These are phyloP conservation scores for Patella pellucida DNA, from an alignment of 2,888 invertebrate genomes.

Conservation along the genomic window DNA sequence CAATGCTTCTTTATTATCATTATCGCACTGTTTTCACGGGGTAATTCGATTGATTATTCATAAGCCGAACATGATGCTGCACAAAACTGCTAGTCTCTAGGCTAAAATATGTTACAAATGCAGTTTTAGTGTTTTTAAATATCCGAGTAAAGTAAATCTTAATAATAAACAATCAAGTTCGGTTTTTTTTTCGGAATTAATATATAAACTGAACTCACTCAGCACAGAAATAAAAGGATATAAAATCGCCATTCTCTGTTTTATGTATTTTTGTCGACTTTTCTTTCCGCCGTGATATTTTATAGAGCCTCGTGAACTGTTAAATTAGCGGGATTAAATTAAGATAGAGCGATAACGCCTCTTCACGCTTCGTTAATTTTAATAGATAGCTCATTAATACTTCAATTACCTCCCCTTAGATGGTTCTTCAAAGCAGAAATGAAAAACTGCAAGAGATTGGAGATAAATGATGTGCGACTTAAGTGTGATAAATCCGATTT, in stretches of 20 bases:
- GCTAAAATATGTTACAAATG: too few relatives aligned
- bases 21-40: too few relatives aligned
- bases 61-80: too few relatives aligned
- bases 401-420: slow-evolving; percentile 10
- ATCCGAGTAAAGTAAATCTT: too few relatives aligned
- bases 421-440: neutral
- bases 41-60: too few relatives aligned
- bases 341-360: slow-evolving; percentile 9
- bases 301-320: neutral
- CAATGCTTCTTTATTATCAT: too few relatives aligned
- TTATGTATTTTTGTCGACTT: slow-evolving; percentile 3
- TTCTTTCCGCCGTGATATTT: neutral
- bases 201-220: neutral
- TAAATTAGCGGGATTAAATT: slow-evolving; percentile 10
- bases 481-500: too few relatives aligned
- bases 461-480: too few relatives aligned
- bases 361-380: slow-evolving; percentile 10
- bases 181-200: too few relatives aligned
- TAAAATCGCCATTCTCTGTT: neutral
- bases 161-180: too few relatives aligned
- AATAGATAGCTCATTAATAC: slow-evolving; percentile 11
- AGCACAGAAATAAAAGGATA: neutral
- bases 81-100: too few relatives aligned
- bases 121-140: too few relatives aligned
- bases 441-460: neutral